Evolutionary conservation across 2,888 invertebrate species (phyloP).

Genomic region (Limnephilus marmoratus): DNA sequence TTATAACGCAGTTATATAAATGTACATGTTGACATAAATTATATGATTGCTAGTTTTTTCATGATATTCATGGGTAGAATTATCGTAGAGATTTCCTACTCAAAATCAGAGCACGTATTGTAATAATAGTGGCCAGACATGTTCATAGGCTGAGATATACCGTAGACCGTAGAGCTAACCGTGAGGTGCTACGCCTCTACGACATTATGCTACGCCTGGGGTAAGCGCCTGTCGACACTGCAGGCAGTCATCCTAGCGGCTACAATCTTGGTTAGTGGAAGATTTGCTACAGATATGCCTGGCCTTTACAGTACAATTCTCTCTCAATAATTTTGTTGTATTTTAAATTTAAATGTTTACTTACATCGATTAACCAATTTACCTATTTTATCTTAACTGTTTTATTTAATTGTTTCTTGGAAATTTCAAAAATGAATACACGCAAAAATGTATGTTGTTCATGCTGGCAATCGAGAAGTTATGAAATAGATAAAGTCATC

Average conservation of each 20-base stretch:
- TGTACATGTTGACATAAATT: too few relatives aligned
- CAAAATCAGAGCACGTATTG: slow-evolving; percentile 24
- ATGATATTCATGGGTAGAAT: not conserved
- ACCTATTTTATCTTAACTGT: too few relatives aligned
- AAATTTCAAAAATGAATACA: too few relatives aligned
- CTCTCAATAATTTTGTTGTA: not conserved
- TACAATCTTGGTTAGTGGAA: slow-evolving; percentile 20
- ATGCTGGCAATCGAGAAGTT: too few relatives aligned
- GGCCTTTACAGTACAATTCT: not conserved
- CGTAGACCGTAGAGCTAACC: slow-evolving; percentile 8
- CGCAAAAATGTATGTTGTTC: too few relatives aligned
- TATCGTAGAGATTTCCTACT: not conserved
- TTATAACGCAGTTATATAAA: too few relatives aligned
- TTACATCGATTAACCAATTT: too few relatives aligned
- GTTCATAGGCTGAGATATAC: slow-evolving; percentile 6
- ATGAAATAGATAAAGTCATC: too few relatives aligned
- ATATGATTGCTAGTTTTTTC: not conserved
- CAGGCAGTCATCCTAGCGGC: not conserved
- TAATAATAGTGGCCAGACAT: slow-evolving; percentile 32
- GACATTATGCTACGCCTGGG: not conserved
- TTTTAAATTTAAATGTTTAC: too few relatives aligned
- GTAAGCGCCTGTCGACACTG: not conserved
- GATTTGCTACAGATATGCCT: slow-evolving; percentile 7
- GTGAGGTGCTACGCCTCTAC: slow-evolving; percentile 1
- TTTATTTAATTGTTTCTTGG: too few relatives aligned